These are phyloP conservation scores for Hypomesus transpacificus DNA, from an alignment of 2,113 vertebrate species.

Conservation along the genomic window DNA sequence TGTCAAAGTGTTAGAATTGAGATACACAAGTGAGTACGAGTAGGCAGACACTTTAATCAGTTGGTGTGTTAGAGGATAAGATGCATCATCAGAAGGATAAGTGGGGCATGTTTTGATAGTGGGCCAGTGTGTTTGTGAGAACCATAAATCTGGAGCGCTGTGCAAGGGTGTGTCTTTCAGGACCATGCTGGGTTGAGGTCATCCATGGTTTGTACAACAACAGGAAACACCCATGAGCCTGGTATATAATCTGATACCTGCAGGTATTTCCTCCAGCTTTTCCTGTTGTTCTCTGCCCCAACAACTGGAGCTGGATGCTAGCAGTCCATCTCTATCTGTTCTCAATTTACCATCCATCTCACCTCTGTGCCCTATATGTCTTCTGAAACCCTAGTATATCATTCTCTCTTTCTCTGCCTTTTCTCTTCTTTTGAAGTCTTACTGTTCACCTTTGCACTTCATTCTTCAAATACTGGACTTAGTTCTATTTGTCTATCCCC, in stretches of 20 bases:
- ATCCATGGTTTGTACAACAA: background rate
- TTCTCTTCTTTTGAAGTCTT: background rate
- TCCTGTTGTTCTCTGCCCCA: background rate
- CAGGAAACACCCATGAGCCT: slow-evolving; percentile 8
- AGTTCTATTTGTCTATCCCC: background rate
- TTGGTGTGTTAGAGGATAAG: no score
- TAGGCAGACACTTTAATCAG: no score
- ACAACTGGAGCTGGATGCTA: background rate
- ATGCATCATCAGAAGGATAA: background rate
- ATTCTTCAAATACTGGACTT: background rate
- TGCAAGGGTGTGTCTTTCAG: background rate
- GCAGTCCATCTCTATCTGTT: background rate
- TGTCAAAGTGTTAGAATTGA: no score
- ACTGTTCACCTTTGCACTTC: background rate
- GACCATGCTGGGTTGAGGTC: background rate
- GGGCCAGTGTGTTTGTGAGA: background rate
- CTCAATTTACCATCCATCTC: background rate
- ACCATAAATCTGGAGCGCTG: background rate
- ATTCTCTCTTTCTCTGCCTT: background rate
- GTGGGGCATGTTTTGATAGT: background rate
- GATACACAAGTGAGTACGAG: no score
- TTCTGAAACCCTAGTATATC: background rate
- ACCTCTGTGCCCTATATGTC: background rate
- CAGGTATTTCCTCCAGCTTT: slow-evolving; percentile 5
- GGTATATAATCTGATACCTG: background rate